Base-by-base conservation (phyloP, 2,797 vertebrate species). In the Melopsittacus undulatus region DNA sequence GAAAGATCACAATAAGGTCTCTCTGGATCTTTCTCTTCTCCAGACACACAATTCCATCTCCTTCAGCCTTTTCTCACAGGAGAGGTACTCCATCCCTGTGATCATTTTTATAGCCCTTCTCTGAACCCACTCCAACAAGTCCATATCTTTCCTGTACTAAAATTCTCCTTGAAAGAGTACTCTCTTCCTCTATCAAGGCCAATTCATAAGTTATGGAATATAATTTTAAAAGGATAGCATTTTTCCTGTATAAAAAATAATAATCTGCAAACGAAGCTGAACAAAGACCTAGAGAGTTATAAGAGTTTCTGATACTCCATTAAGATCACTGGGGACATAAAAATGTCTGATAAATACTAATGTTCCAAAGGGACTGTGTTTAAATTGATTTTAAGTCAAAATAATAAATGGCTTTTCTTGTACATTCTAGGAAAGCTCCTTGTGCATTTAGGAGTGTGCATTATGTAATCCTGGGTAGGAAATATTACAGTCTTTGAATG, bases 351-450 rank as follows among this genome's bases (percentile, higher is more conserved):
- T 59, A 96, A 88, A 92, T 42, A 84, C 43, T 90, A 87, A 87
- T 56, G 30, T 51, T 91, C 63, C 70, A 83, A 93, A 94, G 13
- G 8, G 40, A 87, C 52, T 62, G 46, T 4, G 11, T 72, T 83
- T 83, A 72, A 62, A 95, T 90, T 64, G 74, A 94, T 90, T 92
- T 95, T 83, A 85, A 73, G 75, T 87, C 90, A 92, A 93, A 96
- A 73, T 59, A 92, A 85, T 40, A 85, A 89, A 85, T 87, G 29
- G 7, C 8, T 87, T 89, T 77, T 77, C 56, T 85, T 77, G 14
- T 43, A 89, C 24, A 16, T 85, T 83, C 52, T 94, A 77, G 22
- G 62, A 87, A 93, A 87, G 8, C 10, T 72, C 63, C 32, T 54
- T 57, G 27, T 48, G 62, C 46, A 62, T 80, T 27, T 63, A 79